Conservation (phyloP, 2,888 invertebrate species). For the Noctua janthina region DNA sequence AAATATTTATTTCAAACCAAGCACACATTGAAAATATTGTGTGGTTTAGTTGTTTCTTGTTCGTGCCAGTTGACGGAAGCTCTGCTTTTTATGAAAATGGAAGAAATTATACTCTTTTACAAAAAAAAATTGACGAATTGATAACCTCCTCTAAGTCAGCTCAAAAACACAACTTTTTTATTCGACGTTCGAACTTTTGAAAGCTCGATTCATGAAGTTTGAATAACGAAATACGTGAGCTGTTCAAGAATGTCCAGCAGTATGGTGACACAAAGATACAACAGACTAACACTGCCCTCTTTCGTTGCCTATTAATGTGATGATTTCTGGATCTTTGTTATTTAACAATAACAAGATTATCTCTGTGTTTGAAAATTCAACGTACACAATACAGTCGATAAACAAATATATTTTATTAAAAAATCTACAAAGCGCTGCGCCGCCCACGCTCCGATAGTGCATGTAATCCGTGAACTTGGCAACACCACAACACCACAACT, state of each 20-base stretch:
- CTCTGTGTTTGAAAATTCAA: neutral
- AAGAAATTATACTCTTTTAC: neutral
- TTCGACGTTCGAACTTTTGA: neutral
- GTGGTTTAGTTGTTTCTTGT: neutral
- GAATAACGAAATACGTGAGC: neutral
- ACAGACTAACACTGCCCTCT: neutral
- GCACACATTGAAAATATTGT: neutral
- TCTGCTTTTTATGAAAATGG: neutral
- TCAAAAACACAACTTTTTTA: neutral
- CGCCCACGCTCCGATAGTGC: slow-evolving; percentile 56
- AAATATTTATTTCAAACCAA: no score
- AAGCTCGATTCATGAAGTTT: neutral
- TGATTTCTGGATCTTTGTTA: neutral
- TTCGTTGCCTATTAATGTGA: neutral
- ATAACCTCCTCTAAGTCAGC: neutral
- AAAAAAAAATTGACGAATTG: neutral
- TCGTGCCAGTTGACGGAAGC: neutral
- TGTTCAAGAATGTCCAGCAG: neutral
- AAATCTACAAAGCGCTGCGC: slow-evolving; percentile 42
- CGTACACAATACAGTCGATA: slow-evolving; percentile 5
- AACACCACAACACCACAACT: slow-evolving; percentile 63
- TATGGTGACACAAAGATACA: neutral
- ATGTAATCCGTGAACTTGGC: slow-evolving; percentile 57
- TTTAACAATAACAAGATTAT: neutral
- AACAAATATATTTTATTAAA: slow-evolving; percentile 29